phyloP scores from a whole-genome alignment of 2,113 vertebrate genomes.

The Maccullochella peelii region DNA sequence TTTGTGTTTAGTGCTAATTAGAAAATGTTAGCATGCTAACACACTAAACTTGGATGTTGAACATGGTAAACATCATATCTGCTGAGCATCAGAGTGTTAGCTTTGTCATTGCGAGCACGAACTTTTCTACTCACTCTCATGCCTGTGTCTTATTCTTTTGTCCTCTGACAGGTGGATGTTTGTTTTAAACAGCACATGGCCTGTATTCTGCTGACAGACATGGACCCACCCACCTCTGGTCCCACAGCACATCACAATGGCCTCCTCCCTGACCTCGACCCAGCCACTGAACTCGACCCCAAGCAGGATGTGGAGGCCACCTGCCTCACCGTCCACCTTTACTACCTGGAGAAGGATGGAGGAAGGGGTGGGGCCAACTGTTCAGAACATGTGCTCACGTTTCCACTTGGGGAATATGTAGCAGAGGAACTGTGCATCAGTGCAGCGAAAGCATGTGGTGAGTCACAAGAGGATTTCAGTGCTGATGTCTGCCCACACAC shows the following conservation, averaged over 20 bases:
- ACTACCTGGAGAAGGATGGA: constrained; percentile 78
- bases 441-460: constrained; percentile 94
- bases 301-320: constrained; percentile 76
- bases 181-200: constrained; percentile 81
- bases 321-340: constrained; percentile 88
- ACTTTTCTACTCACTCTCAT: background rate
- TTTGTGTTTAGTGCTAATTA: too few species aligned
- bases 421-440: constrained; percentile 92
- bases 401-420: constrained; percentile 89
- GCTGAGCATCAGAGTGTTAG: background rate
- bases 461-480: constrained; percentile 68
- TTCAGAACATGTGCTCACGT: constrained; percentile 80
- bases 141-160: background rate
- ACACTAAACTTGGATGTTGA: background rate
- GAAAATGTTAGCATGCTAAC: too few species aligned
- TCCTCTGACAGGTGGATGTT: constrained; percentile 72
- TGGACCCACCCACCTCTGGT: constrained; percentile 80
- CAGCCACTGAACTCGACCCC: constrained; percentile 74
- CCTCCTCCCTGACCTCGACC: constrained; percentile 54
- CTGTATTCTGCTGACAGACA: constrained; percentile 89
- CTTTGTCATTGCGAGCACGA: background rate
- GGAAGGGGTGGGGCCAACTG: constrained; percentile 68
- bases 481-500: background rate
- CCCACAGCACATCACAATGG: constrained; percentile 33
- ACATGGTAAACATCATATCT: background rate